Evolutionary conservation across 92 coral and sea anemone species (phyloP).

Genomic region (Ricordea florida): DNA sequence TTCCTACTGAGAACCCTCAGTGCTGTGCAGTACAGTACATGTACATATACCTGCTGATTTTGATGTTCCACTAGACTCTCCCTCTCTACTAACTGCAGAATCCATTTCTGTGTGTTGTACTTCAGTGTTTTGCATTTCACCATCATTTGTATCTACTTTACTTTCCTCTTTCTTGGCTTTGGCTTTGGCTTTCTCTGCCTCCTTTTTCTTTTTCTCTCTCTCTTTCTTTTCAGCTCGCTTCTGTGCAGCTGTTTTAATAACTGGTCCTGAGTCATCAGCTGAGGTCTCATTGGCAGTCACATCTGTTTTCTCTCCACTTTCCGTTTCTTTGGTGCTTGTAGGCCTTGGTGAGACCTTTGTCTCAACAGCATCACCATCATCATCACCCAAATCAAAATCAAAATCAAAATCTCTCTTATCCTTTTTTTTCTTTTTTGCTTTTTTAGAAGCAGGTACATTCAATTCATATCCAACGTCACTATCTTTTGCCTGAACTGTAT

Average conservation of each 20-base stretch:
- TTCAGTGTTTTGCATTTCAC: not conserved
- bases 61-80: not conserved
- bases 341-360: conserved; percentile 24
- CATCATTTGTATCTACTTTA: conserved; percentile 17
- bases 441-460: conserved; percentile 35
- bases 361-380: conserved; percentile 42
- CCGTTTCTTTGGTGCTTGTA: conserved; percentile 17
- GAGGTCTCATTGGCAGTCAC: conserved; percentile 13
- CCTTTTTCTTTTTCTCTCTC: conserved; percentile 94
- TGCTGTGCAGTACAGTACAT: too few species aligned
- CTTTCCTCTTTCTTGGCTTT: conserved; percentile 38
- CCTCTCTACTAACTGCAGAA: not conserved
- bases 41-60: not conserved
- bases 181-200: conserved; percentile 84
- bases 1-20: too few species aligned
- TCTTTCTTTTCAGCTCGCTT: conserved; percentile 98
- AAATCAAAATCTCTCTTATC: conserved; percentile 76
- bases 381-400: conserved; percentile 71
- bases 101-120: not conserved
- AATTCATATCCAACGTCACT: conserved; percentile 8
- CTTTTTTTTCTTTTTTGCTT: conserved; percentile 81
- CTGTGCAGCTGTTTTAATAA: conserved; percentile 95
- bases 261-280: conserved; percentile 55
- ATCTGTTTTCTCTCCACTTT: conserved; percentile 20
- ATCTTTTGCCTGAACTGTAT: conserved; percentile 4